Evolutionary conservation across 2,888 invertebrate species (phyloP), one percentile per base, ranked within the genome.

Genomic region (Mesochorus sp.): DNA sequence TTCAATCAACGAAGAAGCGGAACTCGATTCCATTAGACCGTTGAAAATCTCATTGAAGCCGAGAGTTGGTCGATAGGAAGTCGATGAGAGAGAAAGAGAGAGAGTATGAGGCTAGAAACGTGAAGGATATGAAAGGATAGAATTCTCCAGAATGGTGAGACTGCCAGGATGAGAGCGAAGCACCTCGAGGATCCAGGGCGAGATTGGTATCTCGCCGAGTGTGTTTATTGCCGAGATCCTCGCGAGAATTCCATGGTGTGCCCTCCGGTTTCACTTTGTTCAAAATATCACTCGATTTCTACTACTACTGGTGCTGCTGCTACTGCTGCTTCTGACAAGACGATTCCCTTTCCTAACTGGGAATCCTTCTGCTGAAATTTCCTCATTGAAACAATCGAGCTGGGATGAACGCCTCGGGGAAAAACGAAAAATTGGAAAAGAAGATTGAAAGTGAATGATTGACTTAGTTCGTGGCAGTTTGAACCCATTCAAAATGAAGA

Each of bases 1-100:
- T 77, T 77, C 61, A 77, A 77, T 72, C 81, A 68, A 80, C 74
- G 61, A 67, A 61, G 71, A 79, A 53, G n/a, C n/a, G 68, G 67
- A 73, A 67, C 73, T 53, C 70, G 71, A 85, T 82, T 84, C 82
- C 79, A 81, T 84, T 81, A 82, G 47, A 68, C 47, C 67, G 28
- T 61, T 75, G 53, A 62, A 72, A 76, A 72, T 73, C 67, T 67
- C 62, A 76, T 76, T 67, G 71, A 37, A 49, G 44, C 47, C 19
- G 66, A 67, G 72, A 64, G 34, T 53, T 59, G 62, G 80, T 51
- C 57, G 70, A 51, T 62, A 42, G 31, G 8, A 37, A 44, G 28
- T 37, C 14, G 59, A n/a, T 49, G 19, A 28, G 24, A 70, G 37
- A 51, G 26, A 14, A 42, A 39, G 44, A 66, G n/a, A 10, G 24